phyloP scores from a whole-genome alignment of 2,113 vertebrate species.

The Clupea harengus region DNA sequence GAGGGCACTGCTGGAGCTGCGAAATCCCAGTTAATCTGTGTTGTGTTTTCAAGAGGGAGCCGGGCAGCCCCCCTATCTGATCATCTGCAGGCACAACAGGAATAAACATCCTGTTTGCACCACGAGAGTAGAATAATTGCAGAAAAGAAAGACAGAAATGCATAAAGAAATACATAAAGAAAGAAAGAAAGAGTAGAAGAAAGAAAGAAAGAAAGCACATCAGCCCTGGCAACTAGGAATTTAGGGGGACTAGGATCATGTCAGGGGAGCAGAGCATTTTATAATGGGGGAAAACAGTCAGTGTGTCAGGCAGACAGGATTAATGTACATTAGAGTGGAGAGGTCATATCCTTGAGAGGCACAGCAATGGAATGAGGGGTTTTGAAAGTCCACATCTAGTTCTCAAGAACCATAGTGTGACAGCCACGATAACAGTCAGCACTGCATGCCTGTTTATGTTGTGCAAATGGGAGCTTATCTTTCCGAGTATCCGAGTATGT shows the following conservation, averaged over 20 bases:
- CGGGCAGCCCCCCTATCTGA: constrained; percentile 58
- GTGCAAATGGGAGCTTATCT: background rate
- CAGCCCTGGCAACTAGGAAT: background rate
- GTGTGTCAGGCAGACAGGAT: background rate
- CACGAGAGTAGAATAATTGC: background rate
- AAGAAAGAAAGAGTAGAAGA: constrained; percentile 18
- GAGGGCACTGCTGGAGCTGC: constrained; percentile 32
- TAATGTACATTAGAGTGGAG: background rate
- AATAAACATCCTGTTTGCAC: constrained; percentile 75
- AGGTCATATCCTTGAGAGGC: constrained; percentile 4
- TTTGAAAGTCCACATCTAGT: constrained; percentile 1
- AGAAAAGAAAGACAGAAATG: background rate
- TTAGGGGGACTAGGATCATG: background rate
- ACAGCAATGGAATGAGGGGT: background rate
- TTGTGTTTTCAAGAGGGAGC: background rate
- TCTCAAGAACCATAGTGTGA: background rate
- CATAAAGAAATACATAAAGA: background rate
- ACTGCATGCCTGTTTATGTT: background rate
- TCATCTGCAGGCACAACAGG: constrained; percentile 61
- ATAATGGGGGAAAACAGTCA: background rate
- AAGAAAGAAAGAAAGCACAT: background rate
- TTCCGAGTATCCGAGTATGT: background rate
- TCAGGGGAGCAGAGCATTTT: background rate
- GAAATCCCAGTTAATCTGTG: constrained; percentile 38
- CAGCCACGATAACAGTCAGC: background rate